phyloP scores from a whole-genome alignment of 2,113 vertebrate genomes.

The Misgurnus anguillicaudatus region DNA sequence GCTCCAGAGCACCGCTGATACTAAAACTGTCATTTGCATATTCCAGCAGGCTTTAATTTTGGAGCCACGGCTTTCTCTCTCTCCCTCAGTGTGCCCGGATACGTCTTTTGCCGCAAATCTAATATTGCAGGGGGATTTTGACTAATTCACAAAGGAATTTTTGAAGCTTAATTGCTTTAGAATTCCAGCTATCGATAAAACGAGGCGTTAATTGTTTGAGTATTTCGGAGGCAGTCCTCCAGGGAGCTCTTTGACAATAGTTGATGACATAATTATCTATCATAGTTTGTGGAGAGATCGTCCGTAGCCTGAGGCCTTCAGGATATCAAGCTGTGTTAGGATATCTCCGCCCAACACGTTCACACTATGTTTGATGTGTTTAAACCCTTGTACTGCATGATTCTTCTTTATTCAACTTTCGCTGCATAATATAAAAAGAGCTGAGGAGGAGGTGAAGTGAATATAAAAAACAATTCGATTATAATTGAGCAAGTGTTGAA shows the following conservation, averaged over 20 bases:
- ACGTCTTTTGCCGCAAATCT: not conserved
- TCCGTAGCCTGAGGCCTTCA: slow-evolving; percentile 22
- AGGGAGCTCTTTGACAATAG: slow-evolving; percentile 41
- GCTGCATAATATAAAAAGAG: not conserved
- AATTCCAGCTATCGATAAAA: slow-evolving; percentile 39
- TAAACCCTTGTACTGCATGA: not conserved
- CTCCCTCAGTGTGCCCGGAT: not conserved
- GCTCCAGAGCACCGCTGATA: slow-evolving; percentile 1
- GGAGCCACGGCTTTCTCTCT: not conserved
- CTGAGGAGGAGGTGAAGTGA: not conserved
- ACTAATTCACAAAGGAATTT: slow-evolving; percentile 40
- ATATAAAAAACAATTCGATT: no score
- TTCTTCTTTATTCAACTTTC: not conserved
- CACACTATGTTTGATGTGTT: not conserved
- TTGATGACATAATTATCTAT: slow-evolving; percentile 50
- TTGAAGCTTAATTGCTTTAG: slow-evolving; percentile 38
- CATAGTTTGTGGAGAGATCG: slow-evolving; percentile 18
- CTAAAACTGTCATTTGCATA: slow-evolving; percentile 27
- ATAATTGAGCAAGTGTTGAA: not conserved
- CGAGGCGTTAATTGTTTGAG: slow-evolving; percentile 44
- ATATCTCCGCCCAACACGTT: slow-evolving; percentile 8
- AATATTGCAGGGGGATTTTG: slow-evolving; percentile 21
- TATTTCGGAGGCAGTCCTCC: slow-evolving; percentile 38
- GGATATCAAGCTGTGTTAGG: slow-evolving; percentile 1
- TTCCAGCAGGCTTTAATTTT: slow-evolving; percentile 32